Evolutionary conservation across 37 sponge, comb jelly and placozoan species (phyloP).

Genomic region (Hormiphora californensis): DNA sequence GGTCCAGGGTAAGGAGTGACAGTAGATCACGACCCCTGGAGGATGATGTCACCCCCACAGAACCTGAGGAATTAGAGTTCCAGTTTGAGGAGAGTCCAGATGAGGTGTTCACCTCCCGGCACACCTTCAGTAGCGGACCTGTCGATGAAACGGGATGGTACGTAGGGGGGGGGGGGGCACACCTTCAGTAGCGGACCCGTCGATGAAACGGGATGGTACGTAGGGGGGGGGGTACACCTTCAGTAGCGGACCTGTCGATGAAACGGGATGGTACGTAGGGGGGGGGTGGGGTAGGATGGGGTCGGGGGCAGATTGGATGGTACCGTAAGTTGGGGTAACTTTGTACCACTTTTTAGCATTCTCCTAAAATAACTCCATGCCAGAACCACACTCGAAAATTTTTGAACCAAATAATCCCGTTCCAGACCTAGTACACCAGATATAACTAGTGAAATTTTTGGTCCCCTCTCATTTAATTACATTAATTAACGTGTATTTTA

Average conservation of each 20-base stretch:
- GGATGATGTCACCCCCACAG: neutral
- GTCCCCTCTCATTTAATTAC: no score
- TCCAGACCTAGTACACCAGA: no score
- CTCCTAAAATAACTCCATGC: no score
- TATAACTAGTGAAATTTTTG: no score
- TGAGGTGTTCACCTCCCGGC: slow-evolving; percentile 40
- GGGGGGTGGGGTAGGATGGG: no score
- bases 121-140: slow-evolving; percentile 49
- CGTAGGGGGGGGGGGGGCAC: neutral
- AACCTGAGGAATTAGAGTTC: slow-evolving; percentile 49
- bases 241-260: slow-evolving; percentile 42
- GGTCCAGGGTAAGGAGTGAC: slow-evolving; percentile 23
- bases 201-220: slow-evolving; percentile 11
- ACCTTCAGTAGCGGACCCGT: slow-evolving; percentile 48
- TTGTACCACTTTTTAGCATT: no score
- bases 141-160: slow-evolving; percentile 15
- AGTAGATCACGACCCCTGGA: neutral
- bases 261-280: slow-evolving; percentile 3
- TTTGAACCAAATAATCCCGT: no score
- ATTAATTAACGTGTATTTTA: no score
- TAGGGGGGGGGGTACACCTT: neutral
- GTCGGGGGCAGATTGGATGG: no score
- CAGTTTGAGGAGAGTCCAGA: slow-evolving; percentile 22
- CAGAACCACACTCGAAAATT: no score
- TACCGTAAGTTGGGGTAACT: no score